Percentiles rank a stretch among this genome's conserved stretches.
phyloP scores from a whole-genome alignment of 2,113 vertebrate genomes.

The Malurus cyaneus region DNA sequence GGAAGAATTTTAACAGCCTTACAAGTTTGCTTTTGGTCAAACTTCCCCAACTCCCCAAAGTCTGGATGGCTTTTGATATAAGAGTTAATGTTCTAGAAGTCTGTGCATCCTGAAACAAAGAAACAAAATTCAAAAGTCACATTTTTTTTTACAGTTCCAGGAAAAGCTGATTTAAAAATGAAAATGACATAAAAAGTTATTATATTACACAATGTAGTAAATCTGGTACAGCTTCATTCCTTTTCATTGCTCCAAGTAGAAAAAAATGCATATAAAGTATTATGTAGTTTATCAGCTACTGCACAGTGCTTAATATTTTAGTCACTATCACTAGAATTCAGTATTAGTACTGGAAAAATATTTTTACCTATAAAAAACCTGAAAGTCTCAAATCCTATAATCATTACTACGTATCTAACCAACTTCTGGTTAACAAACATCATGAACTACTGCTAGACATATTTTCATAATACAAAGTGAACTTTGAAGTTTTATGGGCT shows the following conservation, averaged over 20 bases:
- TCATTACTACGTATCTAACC: neutral
- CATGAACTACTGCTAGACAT: neutral
- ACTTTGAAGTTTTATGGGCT: neutral
- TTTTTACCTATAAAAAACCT: neutral
- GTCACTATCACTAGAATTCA: neutral
- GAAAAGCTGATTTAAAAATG: neutral
- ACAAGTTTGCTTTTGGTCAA: slow-evolving; percentile 95
- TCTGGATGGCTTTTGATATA: slow-evolving; percentile 98
- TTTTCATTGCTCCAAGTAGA: neutral
- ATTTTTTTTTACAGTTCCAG: neutral
- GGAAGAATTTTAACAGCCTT: slow-evolving; percentile 45
- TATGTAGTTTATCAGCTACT: neutral
- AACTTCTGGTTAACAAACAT: neutral
- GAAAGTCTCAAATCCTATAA: neutral
- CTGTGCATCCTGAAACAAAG: slow-evolving; percentile 83
- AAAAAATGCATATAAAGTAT: neutral
- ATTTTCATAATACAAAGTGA: neutral
- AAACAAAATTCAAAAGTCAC: neutral
- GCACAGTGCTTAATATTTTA: neutral
- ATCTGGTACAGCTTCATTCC: neutral
- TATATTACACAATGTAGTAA: neutral
- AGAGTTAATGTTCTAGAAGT: slow-evolving; percentile 93
- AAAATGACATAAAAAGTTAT: neutral
- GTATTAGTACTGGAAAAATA: neutral
- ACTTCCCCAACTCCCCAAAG: slow-evolving; percentile 94